A percentile compares a stretch with the other conserved stretches of the same genome.
Evolutionary conservation across 2,797 vertebrate species (phyloP).

Genomic region (Mus minutoides): DNA sequence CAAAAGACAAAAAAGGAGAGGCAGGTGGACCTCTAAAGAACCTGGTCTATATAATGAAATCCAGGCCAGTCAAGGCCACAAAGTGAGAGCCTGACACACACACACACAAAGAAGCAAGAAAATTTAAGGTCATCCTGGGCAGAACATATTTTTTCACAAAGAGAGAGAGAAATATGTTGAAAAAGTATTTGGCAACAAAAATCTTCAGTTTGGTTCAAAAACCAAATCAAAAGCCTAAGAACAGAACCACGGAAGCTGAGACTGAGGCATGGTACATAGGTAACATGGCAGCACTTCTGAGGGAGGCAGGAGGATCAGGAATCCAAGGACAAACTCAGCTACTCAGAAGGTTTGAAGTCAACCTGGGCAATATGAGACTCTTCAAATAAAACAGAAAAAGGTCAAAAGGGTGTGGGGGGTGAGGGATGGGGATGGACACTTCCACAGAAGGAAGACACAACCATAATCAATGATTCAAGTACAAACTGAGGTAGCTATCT

Average conservation of each 20-base stretch:
- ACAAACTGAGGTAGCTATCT: not conserved
- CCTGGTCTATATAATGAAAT: not conserved
- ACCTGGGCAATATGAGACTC: not conserved
- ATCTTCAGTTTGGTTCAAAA: constrained; percentile 8
- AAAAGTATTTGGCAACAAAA: not conserved
- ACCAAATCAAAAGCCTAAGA: not conserved
- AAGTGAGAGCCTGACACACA: not conserved
- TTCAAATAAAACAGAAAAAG: not conserved
- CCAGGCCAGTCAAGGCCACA: not conserved
- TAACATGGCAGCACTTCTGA: not conserved
- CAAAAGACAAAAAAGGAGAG: not conserved
- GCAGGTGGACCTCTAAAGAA: not conserved
- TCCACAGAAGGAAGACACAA: not conserved
- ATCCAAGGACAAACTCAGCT: not conserved
- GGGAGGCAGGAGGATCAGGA: not conserved
- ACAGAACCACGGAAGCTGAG: not conserved
- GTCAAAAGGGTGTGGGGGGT: no score
- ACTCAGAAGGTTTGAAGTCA: not conserved
- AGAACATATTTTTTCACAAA: not conserved
- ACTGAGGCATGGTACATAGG: no score
- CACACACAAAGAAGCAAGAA: not conserved
- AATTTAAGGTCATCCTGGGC: not conserved
- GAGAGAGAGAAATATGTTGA: not conserved
- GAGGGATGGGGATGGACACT: not conserved
- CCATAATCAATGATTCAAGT: not conserved